These are phyloP conservation scores for Lacerta bilineata DNA, from an alignment of 2,797 vertebrate species.

Conservation along the genomic window DNA sequence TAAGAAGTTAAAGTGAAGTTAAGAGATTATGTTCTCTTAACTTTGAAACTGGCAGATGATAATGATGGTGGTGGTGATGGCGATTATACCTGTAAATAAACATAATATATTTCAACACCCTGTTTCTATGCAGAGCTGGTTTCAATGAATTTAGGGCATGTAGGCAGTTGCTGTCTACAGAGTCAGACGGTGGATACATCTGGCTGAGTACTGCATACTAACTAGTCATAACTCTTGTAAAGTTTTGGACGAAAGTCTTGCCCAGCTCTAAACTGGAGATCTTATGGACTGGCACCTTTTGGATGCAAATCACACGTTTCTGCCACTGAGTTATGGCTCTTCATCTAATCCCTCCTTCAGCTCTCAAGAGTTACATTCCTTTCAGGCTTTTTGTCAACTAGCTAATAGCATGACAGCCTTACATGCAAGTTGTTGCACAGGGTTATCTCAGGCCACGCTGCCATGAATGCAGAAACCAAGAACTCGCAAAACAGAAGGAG, in stretches of 20 bases:
- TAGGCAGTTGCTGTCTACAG: too few species aligned
- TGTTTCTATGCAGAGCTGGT: not conserved
- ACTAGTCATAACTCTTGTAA: not conserved
- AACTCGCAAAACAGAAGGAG: not conserved
- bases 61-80: too few species aligned
- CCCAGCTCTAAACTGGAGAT: not conserved
- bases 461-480: not conserved
- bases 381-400: not conserved
- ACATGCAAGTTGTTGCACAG: not conserved
- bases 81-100: too few species aligned
- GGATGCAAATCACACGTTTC: not conserved
- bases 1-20: too few species aligned
- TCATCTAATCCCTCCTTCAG: not conserved
- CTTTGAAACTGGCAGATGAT: too few species aligned
- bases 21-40: too few species aligned
- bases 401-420: not conserved
- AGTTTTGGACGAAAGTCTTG: not conserved
- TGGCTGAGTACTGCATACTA: not conserved
- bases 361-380: not conserved
- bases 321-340: not conserved
- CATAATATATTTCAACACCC: not conserved
- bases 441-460: constrained; percentile 8
- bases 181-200: not conserved
- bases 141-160: too few species aligned
- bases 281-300: not conserved